These are phyloP conservation scores for Xylophagus ater DNA, from an alignment of 2,888 invertebrate species.

Conservation along the genomic window DNA sequence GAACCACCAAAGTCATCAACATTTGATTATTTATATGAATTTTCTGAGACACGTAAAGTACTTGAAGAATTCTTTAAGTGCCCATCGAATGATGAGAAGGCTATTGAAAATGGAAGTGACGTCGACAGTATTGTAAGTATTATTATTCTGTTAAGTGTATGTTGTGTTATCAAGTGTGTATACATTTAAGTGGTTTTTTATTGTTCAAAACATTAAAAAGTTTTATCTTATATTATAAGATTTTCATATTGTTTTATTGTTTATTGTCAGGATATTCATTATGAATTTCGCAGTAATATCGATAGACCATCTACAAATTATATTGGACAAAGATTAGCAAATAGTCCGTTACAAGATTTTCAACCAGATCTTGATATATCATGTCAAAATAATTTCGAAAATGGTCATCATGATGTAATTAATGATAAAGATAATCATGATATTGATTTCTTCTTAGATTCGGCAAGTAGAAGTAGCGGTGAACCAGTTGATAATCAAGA, in stretches of 20 bases:
- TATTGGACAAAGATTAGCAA: slow-evolving; percentile 18
- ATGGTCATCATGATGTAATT: slow-evolving; percentile 25
- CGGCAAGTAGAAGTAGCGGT: slow-evolving; percentile 38
- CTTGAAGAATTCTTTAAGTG: slow-evolving; percentile 84
- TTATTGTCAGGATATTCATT: slow-evolving; percentile 22
- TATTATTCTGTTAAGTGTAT: too few species aligned
- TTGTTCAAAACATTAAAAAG: neutral
- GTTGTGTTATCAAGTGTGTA: too few species aligned
- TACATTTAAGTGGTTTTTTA: too few species aligned
- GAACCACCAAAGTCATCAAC: slow-evolving; percentile 46
- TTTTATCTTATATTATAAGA: neutral
- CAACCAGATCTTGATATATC: slow-evolving; percentile 42
- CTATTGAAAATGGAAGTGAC: slow-evolving; percentile 40
- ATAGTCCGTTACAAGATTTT: slow-evolving; percentile 14
- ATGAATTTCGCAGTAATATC: slow-evolving; percentile 17
- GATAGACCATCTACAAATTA: slow-evolving; percentile 24
- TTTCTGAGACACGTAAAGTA: slow-evolving; percentile 83
- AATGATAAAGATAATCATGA: slow-evolving; percentile 24
- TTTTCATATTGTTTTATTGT: neutral
- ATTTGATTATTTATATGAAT: slow-evolving; percentile 81
- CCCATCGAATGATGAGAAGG: slow-evolving; percentile 52
- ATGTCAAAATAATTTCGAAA: slow-evolving; percentile 43
- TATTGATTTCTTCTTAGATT: slow-evolving; percentile 39
- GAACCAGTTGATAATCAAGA: slow-evolving; percentile 37
- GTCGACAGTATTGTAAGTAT: slow-evolving; percentile 38